Base-by-base conservation (phyloP, 1,140 invertebrate species). In the Latrodectus geometricus region DNA sequence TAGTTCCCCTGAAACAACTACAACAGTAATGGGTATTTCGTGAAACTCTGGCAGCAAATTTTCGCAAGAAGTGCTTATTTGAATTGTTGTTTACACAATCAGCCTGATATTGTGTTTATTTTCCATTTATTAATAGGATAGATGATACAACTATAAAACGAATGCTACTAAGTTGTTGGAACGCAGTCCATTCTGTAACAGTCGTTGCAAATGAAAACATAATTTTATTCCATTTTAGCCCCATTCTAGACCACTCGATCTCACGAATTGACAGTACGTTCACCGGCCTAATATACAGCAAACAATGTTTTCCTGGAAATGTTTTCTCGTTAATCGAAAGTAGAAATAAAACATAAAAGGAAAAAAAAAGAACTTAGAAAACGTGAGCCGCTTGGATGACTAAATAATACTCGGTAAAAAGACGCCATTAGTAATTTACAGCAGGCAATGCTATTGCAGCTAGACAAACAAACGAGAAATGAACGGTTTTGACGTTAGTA, bases 381-480 rank as follows among this genome's bases (percentile, higher is more conserved):
- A 61, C 74, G 72, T 84, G 72, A 50, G 61, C 82, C 8, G 21
- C 74, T 68, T 76, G 69, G 21, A 84, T 73, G 54, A 35, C 73
- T 21, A 84, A 84, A 84, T 65, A 82, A 82, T 82, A 82, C 80
- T 48, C 70, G 50, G 80, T 82, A 82, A 82, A 72, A 69, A 65
- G 73, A 68, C 72, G 61, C 50, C 49, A 76, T 84, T 84, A 69
- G 61, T 84, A 84, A 76, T 84, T 84, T 76, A 75, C 69, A 70
- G 79, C 69, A n/a, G 35, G 52, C 20, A 12, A 70, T 56, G 76
- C 73, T 84, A 73, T 50, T 69, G 61, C 82, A 84, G 82, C 82
- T 84, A 76, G 17, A 69, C 74, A 84, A 84, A 84, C 68, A 76
- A 76, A 84, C 74, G 74, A 81, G 65, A 65, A 65, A 15, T 65